A percentile compares a stretch with the other conserved stretches of the same genome.
Conservation (phyloP, 1,140 invertebrate genomes). For the Aphidius ervi region DNA sequence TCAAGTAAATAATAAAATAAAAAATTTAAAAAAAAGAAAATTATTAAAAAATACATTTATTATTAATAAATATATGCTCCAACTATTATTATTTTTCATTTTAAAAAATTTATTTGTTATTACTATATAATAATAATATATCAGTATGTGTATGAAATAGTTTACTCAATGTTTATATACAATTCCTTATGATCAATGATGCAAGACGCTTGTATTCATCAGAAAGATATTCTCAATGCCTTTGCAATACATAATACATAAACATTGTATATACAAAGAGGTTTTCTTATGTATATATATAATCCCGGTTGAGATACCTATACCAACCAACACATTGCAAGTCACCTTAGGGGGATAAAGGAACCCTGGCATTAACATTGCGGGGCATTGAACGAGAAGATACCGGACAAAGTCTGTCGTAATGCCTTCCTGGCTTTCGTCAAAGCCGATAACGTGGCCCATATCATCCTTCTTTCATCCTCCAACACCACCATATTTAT, state of each 20-base stretch:
- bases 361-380: conserved; percentile 16
- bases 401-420: conserved; percentile 17
- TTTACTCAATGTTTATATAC: conserved; percentile 12
- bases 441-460: conserved; percentile 25
- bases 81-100: too few relatives aligned
- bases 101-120: too few relatives aligned
- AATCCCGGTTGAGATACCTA: background rate
- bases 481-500: background rate
- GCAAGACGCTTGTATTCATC: conserved; percentile 3
- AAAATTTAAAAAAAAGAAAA: too few relatives aligned
- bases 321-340: too few relatives aligned
- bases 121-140: too few relatives aligned
- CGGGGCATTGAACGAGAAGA: conserved; percentile 3
- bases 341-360: conserved; percentile 8
- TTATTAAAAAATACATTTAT: too few relatives aligned
- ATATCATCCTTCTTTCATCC: conserved; percentile 5
- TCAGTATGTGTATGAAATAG: background rate
- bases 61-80: too few relatives aligned
- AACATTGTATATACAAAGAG: background rate
- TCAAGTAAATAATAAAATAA: too few relatives aligned
- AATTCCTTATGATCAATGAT: conserved; percentile 25
- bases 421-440: conserved; percentile 26
- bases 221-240: too few relatives aligned
- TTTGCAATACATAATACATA: background rate
- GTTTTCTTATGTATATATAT: background rate